Base-by-base conservation (phyloP, 2,113 vertebrate genomes). In the Cyanoliseus patagonus region DNA sequence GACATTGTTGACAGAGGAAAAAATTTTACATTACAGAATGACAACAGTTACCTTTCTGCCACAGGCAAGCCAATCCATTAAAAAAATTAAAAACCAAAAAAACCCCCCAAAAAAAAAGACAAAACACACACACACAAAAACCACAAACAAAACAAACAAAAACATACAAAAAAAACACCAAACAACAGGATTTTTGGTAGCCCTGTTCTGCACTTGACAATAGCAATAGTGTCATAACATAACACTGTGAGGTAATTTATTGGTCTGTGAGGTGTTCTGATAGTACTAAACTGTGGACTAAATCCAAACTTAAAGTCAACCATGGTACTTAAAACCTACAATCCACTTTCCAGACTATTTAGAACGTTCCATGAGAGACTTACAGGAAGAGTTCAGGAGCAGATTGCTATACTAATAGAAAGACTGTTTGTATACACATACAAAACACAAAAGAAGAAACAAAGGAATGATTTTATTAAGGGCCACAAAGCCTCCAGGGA, bases 311-410 rank as follows among this genome's bases (percentile, higher is more conserved):
- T 53, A n/a, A 67, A 37, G 13, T 53, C 47, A 90, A 24, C 1
- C 19, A 62, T 2, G 3, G 8, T 53, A 49, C 47, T 49, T 49
- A 49, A 49, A 49, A 49, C 5, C 12, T 53, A 44, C 11, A 87
- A 47, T 42, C 7, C 1, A 19, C 33, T 70, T 90, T 31, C 22
- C 33, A 70, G 17, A 35, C 33, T 49, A 16, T 39, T 39, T 57
- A 30, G 0, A 2, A 42, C 1, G 17, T 62, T 67, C 35, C 39
- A 63, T 11, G 12, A 55, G 8, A 51, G 10, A 52, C 2, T 49
- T 73, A 72, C 57, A 53, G 6, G 12, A 88, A 64, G 33, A 59
- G 15, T 72, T 68, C 7, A 66, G 87, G 16, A 82, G 13, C 42
- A 10, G 20, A 78, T 55, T 66, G 3, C 3, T 63, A 30, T 87